phyloP scores from a whole-genome alignment of 2,113 vertebrate genomes.

The Pogona vitticeps region DNA sequence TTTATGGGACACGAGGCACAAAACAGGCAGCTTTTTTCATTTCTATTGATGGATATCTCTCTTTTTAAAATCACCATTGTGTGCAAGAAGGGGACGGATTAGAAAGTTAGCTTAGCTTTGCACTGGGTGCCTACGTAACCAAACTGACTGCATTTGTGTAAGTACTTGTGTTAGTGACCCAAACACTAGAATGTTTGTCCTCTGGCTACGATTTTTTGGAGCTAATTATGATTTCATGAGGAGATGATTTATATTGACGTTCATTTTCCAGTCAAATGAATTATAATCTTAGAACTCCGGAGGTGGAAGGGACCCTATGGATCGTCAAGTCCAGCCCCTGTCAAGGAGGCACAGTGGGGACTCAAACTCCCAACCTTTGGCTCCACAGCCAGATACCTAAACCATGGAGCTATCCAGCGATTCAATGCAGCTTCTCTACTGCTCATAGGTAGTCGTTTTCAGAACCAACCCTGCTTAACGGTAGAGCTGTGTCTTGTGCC shows the following conservation, averaged over 20 bases:
- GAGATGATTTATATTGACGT: neutral
- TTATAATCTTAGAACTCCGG: neutral
- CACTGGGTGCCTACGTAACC: neutral
- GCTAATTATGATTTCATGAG: neutral
- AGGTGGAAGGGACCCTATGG: too few relatives aligned
- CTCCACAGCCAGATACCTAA: too few relatives aligned
- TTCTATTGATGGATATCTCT: slow-evolving; percentile 26
- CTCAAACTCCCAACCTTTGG: too few relatives aligned
- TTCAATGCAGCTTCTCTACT: neutral
- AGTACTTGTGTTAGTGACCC: neutral
- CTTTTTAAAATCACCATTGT: neutral
- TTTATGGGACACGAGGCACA: neutral
- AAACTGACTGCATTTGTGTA: neutral
- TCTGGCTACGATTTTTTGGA: neutral
- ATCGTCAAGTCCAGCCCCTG: too few relatives aligned
- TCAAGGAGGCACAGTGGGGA: too few relatives aligned
- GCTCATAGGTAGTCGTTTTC: neutral
- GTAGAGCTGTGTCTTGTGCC: neutral
- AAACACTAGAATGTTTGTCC: neutral
- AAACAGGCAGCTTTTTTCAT: neutral
- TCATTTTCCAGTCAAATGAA: neutral
- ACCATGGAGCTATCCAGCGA: too few relatives aligned
- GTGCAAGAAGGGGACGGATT: neutral
- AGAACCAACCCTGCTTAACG: neutral
- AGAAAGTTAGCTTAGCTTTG: neutral